Evolutionary conservation across 2,113 vertebrate genomes (phyloP).

Genomic region (Pluvianellus socialis): DNA sequence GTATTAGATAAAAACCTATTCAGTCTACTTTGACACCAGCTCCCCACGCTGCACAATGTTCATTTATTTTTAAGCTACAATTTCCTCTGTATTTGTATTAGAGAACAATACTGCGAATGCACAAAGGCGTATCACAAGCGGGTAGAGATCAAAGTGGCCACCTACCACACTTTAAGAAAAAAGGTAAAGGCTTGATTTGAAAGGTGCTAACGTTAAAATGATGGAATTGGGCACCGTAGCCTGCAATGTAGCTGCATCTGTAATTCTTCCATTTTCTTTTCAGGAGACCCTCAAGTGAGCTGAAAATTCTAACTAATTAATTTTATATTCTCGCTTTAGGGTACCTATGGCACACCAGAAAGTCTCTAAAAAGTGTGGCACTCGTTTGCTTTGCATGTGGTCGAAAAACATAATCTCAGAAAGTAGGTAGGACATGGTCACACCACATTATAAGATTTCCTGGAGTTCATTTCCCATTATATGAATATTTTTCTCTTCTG

Average conservation of each 20-base stretch:
- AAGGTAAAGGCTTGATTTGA: not conserved
- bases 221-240: not conserved
- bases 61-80: slow-evolving; percentile 42
- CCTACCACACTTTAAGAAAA: not conserved
- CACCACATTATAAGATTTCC: not conserved
- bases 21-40: slow-evolving; percentile 25
- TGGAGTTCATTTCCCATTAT: not conserved
- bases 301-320: not conserved
- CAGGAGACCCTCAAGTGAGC: not conserved
- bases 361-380: not conserved
- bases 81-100: not conserved
- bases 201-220: not conserved
- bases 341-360: not conserved
- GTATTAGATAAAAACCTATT: slow-evolving; percentile 41
- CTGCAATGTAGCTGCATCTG: not conserved
- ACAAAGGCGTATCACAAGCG: not conserved
- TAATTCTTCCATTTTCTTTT: not conserved
- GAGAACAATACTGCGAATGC: not conserved
- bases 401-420: not conserved
- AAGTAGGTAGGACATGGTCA: not conserved
- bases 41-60: slow-evolving; percentile 11
- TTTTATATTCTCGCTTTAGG: not conserved
- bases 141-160: slow-evolving; percentile 15
- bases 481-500: not conserved
- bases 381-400: not conserved